Evolutionary conservation across 2,113 vertebrate genomes (phyloP).

Genomic region (Rhagologus leucostigma): DNA sequence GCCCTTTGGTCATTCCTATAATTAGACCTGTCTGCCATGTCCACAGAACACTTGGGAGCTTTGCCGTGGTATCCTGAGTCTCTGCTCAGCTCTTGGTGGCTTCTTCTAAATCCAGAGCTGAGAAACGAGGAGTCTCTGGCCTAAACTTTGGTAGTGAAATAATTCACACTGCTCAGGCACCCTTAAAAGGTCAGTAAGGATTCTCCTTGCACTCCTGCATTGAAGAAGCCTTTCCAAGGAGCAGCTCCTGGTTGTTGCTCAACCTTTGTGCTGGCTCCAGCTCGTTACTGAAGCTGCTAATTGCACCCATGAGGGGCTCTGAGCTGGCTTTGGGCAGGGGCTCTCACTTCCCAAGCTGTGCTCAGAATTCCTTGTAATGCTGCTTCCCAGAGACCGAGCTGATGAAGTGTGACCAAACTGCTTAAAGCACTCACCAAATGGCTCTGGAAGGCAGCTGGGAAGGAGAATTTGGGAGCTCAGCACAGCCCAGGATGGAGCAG

Average conservation of each 20-base stretch:
- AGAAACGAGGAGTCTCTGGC: background rate
- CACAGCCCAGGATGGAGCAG: background rate
- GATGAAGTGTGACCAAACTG: background rate
- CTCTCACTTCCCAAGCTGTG: background rate
- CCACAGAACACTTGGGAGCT: background rate
- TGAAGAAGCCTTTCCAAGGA: background rate
- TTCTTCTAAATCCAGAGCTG: background rate
- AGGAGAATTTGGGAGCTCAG: background rate
- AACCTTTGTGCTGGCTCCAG: background rate
- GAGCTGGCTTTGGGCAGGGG: background rate
- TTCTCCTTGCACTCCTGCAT: background rate
- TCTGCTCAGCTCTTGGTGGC: background rate
- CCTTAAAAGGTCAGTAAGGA: background rate
- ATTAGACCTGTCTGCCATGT: slow-evolving; percentile 25
- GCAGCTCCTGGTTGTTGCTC: background rate
- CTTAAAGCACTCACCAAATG: background rate
- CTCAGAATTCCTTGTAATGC: background rate
- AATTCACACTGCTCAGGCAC: background rate
- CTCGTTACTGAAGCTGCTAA: background rate
- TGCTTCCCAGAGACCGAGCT: background rate
- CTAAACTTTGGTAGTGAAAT: background rate
- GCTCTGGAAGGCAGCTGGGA: background rate
- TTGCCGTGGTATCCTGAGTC: background rate
- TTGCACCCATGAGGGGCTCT: background rate
- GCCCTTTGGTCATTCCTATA: slow-evolving; percentile 50